Conservation (phyloP, 2,113 vertebrate species). For the Saccopteryx leptura region DNA sequence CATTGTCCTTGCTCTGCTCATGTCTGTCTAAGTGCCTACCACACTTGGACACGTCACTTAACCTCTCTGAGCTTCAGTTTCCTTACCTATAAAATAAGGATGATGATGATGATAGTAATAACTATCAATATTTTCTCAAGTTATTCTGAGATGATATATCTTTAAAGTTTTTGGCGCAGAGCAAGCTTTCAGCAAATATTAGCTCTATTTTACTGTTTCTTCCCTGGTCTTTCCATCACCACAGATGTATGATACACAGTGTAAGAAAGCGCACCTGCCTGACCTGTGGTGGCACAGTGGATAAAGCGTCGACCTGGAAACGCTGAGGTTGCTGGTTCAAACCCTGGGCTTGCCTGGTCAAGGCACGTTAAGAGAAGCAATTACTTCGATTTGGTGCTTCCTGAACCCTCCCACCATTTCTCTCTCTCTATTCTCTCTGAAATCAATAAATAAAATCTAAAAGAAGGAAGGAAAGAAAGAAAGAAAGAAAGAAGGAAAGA, state of each 20-base stretch:
- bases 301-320: no score
- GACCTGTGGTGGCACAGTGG: no score
- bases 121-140: neutral
- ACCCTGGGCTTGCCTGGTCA: no score
- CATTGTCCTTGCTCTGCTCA: neutral
- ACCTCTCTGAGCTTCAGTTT: neutral
- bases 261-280: neutral
- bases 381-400: no score
- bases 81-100: neutral
- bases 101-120: neutral
- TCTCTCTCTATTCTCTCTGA: no score
- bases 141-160: neutral
- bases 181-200: neutral
- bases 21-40: neutral
- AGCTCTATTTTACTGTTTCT: neutral
- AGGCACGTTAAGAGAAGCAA: no score
- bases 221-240: neutral
- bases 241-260: rapidly evolving
- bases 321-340: no score
- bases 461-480: no score
- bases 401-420: no score
- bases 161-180: neutral
- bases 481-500: no score
- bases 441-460: no score
- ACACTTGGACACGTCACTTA: neutral